These are phyloP conservation scores for Tokudaia tokunoshimensis DNA, from an alignment of 2,797 vertebrate species.

Conservation along the genomic window DNA sequence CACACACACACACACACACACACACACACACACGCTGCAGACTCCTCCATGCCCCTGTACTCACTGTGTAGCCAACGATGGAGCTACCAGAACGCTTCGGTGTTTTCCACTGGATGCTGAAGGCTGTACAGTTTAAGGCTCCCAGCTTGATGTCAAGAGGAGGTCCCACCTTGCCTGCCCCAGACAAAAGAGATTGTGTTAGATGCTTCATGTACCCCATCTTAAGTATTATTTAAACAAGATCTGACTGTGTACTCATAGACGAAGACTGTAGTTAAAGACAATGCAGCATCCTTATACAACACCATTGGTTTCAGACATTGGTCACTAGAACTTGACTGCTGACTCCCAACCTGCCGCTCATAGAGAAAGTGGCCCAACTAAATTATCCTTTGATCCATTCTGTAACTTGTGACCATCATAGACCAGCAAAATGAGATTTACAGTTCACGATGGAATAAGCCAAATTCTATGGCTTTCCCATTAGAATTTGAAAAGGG, in stretches of 20 bases:
- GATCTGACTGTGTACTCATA: not conserved
- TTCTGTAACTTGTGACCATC: not conserved
- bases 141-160: conserved; percentile 93
- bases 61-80: conserved; percentile 94
- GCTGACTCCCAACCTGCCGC: not conserved
- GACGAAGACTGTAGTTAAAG: not conserved
- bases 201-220: conserved; percentile 1
- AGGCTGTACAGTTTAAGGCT: conserved; percentile 94
- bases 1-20: not conserved
- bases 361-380: not conserved
- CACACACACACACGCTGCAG: not conserved
- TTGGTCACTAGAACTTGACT: not conserved
- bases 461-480: not conserved
- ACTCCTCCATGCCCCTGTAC: not conserved
- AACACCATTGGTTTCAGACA: not conserved
- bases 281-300: not conserved
- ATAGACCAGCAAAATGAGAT: not conserved
- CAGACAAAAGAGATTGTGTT: conserved; percentile 75
- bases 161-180: conserved; percentile 93
- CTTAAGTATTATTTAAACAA: not conserved
- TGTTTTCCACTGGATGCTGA: conserved; percentile 95
- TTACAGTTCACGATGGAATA: not conserved
- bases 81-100: conserved; percentile 91
- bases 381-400: not conserved
- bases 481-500: not conserved